Evolutionary conservation across 2,888 invertebrate species (phyloP).

Genomic region (Standfussiana lucernea): DNA sequence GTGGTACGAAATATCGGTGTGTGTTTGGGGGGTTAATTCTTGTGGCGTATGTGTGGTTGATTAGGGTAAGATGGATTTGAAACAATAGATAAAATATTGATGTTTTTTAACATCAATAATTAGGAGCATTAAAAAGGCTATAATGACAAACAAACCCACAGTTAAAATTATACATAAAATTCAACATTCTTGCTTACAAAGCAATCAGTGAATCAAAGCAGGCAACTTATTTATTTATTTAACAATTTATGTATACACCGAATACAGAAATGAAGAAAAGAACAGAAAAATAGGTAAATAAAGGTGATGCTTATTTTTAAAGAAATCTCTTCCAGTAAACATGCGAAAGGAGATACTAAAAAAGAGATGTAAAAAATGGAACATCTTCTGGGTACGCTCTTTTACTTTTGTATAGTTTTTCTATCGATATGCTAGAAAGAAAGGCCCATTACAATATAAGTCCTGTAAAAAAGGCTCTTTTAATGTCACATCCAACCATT

Average conservation of each 20-base stretch:
- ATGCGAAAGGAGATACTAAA: no score
- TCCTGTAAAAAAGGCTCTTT: neutral
- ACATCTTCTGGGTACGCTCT: neutral
- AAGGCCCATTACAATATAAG: neutral
- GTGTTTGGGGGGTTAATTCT: neutral
- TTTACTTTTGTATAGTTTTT: neutral
- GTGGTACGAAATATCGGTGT: constrained; percentile 6
- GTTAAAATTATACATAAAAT: neutral
- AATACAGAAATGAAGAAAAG: no score
- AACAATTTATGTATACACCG: no score
- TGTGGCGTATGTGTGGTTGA: neutral
- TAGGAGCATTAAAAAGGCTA: neutral
- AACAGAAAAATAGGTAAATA: no score
- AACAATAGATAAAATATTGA: no score
- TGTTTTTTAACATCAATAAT: no score
- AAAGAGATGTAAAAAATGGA: no score
- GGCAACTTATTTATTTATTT: no score
- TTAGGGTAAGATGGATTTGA: neutral
- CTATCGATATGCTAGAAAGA: neutral
- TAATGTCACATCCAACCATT: neutral
- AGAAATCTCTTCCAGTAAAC: no score
- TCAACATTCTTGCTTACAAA: neutral
- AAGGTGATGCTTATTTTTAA: no score
- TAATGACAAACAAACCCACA: neutral
- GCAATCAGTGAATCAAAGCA: neutral